phyloP scores from a whole-genome alignment of 2,797 vertebrate species.

The Periophthalmus magnuspinnatus region DNA sequence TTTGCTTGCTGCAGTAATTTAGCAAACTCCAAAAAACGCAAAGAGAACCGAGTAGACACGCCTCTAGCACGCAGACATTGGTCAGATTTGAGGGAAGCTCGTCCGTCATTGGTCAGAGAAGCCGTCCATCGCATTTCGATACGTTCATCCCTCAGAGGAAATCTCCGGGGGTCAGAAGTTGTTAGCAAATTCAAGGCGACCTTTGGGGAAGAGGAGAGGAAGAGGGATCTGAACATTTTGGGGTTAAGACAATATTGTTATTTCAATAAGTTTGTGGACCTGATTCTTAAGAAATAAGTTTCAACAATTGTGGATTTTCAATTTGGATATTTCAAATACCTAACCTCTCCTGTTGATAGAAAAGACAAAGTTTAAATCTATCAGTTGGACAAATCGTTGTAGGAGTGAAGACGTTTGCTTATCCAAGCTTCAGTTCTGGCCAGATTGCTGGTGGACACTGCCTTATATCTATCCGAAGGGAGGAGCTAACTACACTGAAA shows the following conservation, averaged over 20 bases:
- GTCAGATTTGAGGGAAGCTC: conserved; percentile 25
- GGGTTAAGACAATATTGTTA: not conserved
- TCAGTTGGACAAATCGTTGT: too few relatives aligned
- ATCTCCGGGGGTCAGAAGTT: conserved; percentile 26
- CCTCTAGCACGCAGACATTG: conserved; percentile 71
- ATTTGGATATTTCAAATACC: too few relatives aligned
- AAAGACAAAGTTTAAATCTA: too few relatives aligned
- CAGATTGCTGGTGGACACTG: too few relatives aligned
- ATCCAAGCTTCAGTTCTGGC: too few relatives aligned
- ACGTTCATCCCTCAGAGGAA: conserved; percentile 1
- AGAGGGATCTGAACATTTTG: not conserved
- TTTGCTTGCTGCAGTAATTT: conserved; percentile 98
- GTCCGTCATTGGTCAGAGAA: conserved; percentile 58
- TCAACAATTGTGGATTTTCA: too few relatives aligned
- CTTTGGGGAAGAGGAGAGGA: not conserved
- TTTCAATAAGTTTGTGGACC: not conserved
- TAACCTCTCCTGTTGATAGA: too few relatives aligned
- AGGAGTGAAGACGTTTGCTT: too few relatives aligned
- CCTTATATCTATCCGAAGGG: too few relatives aligned
- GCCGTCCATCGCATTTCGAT: conserved; percentile 46
- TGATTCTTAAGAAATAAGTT: too few relatives aligned
- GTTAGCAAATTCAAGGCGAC: conserved; percentile 22
- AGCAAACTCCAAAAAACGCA: conserved; percentile 87
- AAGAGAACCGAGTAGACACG: conserved; percentile 68
- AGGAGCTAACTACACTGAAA: too few relatives aligned